Conservation (phyloP, 2,888 invertebrate genomes). For the Cephus spinipes region DNA sequence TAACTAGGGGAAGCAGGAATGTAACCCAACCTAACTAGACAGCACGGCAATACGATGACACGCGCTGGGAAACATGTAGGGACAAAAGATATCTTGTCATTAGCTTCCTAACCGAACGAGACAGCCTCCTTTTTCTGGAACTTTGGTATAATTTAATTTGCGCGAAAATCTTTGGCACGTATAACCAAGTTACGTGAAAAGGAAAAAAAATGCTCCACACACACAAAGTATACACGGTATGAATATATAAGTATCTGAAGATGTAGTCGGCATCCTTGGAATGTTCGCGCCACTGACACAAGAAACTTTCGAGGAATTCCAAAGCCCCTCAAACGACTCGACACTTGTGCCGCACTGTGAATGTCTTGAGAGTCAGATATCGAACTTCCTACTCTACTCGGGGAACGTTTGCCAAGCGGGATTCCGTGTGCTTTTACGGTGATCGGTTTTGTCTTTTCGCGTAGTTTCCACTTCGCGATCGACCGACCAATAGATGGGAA, state of each 20-base stretch:
- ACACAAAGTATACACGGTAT: neutral
- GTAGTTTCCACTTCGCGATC: conserved; percentile 1
- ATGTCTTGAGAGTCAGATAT: neutral
- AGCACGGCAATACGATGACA: neutral
- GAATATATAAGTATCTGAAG: neutral
- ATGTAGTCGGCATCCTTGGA: neutral
- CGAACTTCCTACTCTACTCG: neutral
- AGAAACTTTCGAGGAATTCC: neutral
- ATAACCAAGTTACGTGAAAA: neutral
- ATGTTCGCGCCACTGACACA: neutral
- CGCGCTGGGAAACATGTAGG: neutral
- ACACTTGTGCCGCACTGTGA: neutral
- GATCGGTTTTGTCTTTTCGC: conserved; percentile 44
- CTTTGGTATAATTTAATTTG: neutral
- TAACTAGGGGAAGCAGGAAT: neutral
- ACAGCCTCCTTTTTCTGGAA: neutral
- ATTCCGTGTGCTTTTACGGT: conserved; percentile 52
- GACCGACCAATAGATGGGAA: conserved; percentile 23
- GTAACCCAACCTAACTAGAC: neutral
- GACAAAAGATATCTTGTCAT: neutral
- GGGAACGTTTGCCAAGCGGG: conserved; percentile 34
- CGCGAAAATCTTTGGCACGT: neutral
- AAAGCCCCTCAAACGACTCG: neutral
- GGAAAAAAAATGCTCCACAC: neutral
- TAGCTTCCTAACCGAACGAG: neutral